Conservation (phyloP, 2,888 invertebrate species). For the Drepana falcataria region DNA sequence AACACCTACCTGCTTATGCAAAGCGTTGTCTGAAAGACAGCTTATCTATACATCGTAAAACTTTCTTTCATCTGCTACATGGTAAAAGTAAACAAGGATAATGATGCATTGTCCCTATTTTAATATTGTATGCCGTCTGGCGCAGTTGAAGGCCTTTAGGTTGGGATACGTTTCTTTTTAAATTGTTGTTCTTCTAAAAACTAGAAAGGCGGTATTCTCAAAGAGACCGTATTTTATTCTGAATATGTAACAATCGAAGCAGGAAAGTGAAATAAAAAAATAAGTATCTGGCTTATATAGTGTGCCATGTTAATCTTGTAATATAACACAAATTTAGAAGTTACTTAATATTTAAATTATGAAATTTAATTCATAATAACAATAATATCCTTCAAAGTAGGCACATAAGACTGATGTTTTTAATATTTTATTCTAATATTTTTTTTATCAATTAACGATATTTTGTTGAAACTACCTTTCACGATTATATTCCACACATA, state of each 20-base stretch:
- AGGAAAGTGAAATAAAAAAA: background rate
- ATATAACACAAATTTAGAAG: no score
- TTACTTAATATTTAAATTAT: no score
- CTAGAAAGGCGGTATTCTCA: background rate
- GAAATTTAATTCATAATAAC: no score
- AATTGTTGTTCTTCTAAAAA: no score
- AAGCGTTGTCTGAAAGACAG: conserved; percentile 12
- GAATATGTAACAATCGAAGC: conserved; percentile 1
- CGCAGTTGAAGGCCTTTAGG: conserved; percentile 5
- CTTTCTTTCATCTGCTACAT: conserved; percentile 31
- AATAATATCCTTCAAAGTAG: no score
- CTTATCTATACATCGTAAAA: conserved; percentile 28
- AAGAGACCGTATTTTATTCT: background rate
- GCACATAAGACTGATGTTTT: no score
- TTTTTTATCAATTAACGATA: no score
- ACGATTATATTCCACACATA: conserved; percentile 24
- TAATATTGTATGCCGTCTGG: conserved; percentile 3
- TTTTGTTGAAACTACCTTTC: background rate
- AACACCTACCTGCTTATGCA: conserved; percentile 43
- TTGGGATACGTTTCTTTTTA: background rate
- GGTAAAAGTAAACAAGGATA: conserved; percentile 2
- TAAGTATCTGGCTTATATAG: background rate
- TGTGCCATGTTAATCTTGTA: background rate
- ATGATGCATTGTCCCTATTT: conserved; percentile 6
- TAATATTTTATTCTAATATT: no score